These are phyloP conservation scores for Eubasilissa splendida DNA, from an alignment of 2,888 invertebrate species.

Conservation along the genomic window DNA sequence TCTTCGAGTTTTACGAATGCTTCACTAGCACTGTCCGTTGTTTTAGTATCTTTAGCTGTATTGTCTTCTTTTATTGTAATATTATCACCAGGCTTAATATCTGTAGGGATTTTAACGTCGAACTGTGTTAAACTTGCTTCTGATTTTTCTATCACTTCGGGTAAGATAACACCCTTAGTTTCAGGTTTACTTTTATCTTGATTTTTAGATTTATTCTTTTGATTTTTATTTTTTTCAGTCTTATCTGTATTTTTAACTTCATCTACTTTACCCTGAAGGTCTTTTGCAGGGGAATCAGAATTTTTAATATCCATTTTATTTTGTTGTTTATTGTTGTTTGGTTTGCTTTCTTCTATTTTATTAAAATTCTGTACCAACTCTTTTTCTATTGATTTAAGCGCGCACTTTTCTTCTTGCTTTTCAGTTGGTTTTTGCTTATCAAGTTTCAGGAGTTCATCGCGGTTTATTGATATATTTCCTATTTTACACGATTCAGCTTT, in stretches of 20 bases:
- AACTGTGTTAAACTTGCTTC: background rate
- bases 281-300: conserved; percentile 6
- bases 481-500: background rate
- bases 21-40: conserved; percentile 21
- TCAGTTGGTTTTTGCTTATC: background rate
- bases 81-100: conserved; percentile 3
- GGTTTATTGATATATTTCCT: background rate
- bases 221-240: conserved; percentile 19
- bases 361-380: no score
- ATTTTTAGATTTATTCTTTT: conserved; percentile 48
- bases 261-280: background rate
- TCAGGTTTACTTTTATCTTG: conserved; percentile 43
- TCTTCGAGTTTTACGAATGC: background rate
- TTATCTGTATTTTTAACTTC: background rate
- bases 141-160: background rate
- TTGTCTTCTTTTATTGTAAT: conserved; percentile 22
- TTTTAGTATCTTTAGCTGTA: conserved; percentile 24
- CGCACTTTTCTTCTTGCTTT: no score
- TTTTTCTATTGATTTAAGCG: no score
- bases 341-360: no score
- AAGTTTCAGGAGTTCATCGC: background rate
- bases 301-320: background rate
- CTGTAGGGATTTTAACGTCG: background rate
- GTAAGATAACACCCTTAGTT: background rate
- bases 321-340: no score